These are phyloP conservation scores for Rhinolophus ferrumequinum DNA, from an alignment of 2,113 vertebrate species.

Conservation along the genomic window DNA sequence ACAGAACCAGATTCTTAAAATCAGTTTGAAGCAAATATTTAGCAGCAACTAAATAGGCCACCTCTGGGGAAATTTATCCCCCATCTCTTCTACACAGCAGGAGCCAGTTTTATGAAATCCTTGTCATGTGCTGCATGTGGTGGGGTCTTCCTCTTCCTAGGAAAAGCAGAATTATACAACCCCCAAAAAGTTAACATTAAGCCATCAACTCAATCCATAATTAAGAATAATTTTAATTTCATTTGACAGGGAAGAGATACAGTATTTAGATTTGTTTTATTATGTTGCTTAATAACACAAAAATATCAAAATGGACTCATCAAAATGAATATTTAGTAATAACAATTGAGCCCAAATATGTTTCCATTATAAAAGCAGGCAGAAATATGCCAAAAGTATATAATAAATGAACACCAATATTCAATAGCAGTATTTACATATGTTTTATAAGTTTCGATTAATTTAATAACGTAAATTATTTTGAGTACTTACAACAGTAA, in stretches of 20 bases:
- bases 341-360: not conserved
- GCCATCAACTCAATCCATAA: not conserved
- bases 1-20: not conserved
- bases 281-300: not conserved
- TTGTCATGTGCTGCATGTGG: fast-evolving
- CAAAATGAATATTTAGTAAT: not conserved
- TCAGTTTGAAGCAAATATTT: not conserved
- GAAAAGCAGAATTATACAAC: not conserved
- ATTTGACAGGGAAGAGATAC: not conserved
- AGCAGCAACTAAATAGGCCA: not conserved
- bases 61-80: not conserved
- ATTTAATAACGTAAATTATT: not conserved
- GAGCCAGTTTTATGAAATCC: not conserved
- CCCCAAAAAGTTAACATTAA: not conserved
- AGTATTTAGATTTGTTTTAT: not conserved
- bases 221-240: not conserved
- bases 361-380: not conserved
- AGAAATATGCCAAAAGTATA: not conserved
- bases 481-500: not conserved
- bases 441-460: not conserved
- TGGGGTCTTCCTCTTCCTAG: not conserved
- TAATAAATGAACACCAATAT: not conserved
- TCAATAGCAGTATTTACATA: not conserved
- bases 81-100: not conserved
- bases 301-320: not conserved